Percentiles rank a stretch among this genome's conserved stretches.
These are phyloP conservation scores for Aelia acuminata DNA, from an alignment of 2,888 invertebrate species.

Conservation along the genomic window DNA sequence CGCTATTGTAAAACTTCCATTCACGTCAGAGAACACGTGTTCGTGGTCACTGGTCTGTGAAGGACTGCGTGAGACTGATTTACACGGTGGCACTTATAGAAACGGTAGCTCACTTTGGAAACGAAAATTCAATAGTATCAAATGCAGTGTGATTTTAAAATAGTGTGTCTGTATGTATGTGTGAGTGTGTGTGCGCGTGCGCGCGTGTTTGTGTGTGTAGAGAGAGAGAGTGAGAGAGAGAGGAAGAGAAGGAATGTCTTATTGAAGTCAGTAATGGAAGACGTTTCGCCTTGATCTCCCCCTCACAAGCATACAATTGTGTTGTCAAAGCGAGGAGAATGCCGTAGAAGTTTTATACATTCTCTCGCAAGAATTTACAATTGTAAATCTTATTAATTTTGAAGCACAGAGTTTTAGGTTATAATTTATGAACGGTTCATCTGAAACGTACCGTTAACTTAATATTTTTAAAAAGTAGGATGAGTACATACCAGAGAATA, in stretches of 20 bases:
- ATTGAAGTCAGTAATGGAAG: neutral
- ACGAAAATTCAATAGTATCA: neutral
- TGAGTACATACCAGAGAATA: no score
- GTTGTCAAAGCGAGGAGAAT: neutral
- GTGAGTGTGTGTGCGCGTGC: no score
- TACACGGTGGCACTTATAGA: neutral
- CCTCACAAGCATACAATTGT: neutral
- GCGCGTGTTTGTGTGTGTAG: no score
- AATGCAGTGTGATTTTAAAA: no score
- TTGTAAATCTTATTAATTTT: neutral
- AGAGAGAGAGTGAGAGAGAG: no score
- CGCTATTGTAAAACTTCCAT: neutral
- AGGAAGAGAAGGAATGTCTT: neutral
- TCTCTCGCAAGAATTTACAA: neutral
- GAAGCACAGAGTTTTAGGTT: neutral
- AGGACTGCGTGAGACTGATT: neutral
- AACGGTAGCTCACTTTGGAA: neutral
- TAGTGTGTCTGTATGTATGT: no score
- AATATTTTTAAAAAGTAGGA: no score
- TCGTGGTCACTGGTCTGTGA: constrained; percentile 13
- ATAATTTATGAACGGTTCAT: no score
- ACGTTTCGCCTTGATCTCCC: neutral
- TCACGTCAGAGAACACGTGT: neutral
- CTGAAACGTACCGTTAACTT: no score
- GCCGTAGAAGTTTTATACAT: neutral